phyloP scores from a whole-genome alignment of 2,888 invertebrate genomes.

The Catocala fraxini region DNA sequence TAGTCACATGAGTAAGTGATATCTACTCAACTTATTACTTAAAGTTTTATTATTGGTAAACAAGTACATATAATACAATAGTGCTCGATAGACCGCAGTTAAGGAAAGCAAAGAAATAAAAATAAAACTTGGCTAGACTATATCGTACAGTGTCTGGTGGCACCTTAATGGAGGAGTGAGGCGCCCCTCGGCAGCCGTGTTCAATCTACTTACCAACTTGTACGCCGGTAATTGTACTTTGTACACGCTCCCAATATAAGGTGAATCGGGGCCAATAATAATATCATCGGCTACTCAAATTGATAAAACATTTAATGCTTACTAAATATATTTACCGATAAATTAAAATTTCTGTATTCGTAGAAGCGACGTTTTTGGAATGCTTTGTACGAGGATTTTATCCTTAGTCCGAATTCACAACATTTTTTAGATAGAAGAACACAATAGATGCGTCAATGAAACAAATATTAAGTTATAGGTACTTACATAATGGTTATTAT shows the following conservation, averaged over 20 bases:
- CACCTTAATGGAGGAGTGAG: constrained; percentile 9
- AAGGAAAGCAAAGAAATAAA: background rate
- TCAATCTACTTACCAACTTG: constrained; percentile 53
- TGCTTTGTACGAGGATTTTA: too few relatives aligned
- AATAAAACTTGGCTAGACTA: background rate
- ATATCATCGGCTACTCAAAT: constrained; percentile 1
- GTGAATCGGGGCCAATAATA: constrained; percentile 14
- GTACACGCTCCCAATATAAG: constrained; percentile 25
- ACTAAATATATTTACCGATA: background rate
- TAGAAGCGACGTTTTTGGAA: too few relatives aligned
- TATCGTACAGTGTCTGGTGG: constrained; percentile 8
- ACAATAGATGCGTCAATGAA: too few relatives aligned
- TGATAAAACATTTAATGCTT: constrained; percentile 1
- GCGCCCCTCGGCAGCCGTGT: constrained; percentile 32
- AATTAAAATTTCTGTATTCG: background rate
- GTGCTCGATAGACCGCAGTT: too few relatives aligned
- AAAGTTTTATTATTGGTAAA: too few relatives aligned
- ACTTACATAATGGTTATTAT: too few relatives aligned
- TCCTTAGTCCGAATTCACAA: too few relatives aligned
- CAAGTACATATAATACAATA: too few relatives aligned
- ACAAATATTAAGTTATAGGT: too few relatives aligned
- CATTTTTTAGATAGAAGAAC: too few relatives aligned
- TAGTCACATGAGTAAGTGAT: too few relatives aligned
- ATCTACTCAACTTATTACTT: too few relatives aligned
- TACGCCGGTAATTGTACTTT: constrained; percentile 46